Evolutionary conservation across 2,113 vertebrate species (phyloP).

Genomic region (Nothoprocta perdicaria): DNA sequence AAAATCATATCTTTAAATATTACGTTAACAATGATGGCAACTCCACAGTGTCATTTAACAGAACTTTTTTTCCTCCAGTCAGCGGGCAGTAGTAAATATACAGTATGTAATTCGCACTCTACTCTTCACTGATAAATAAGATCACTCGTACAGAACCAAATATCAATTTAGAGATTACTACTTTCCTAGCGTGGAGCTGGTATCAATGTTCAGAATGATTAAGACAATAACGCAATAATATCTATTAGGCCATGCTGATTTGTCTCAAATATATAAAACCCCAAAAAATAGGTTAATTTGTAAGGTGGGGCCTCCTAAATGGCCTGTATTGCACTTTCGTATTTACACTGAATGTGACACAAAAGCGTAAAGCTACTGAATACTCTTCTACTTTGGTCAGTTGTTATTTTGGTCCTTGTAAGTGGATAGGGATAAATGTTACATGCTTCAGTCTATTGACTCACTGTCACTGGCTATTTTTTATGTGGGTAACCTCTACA

Average conservation of each 20-base stretch:
- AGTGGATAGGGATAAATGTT: conserved; percentile 11
- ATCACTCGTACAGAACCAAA: not conserved
- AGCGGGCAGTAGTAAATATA: not conserved
- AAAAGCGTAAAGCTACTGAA: not conserved
- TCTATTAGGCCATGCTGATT: not conserved
- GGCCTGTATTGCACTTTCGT: not conserved
- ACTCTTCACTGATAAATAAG: not conserved
- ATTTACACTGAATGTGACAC: not conserved
- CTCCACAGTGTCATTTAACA: not conserved
- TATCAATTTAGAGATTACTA: not conserved
- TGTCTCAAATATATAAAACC: not conserved
- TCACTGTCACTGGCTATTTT: conserved; percentile 19
- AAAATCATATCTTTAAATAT: not conserved
- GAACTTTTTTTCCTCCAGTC: not conserved
- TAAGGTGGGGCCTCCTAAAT: not conserved
- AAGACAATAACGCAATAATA: not conserved
- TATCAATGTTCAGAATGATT: not conserved
- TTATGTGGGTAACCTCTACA: not conserved
- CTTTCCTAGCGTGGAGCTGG: not conserved
- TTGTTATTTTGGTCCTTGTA: conserved; percentile 25
- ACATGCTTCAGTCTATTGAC: not conserved
- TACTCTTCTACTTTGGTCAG: not conserved
- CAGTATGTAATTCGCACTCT: not conserved
- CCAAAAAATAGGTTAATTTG: not conserved
- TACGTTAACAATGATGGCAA: not conserved